phyloP scores from a whole-genome alignment of 35 echinoderm and acorn worm genomes.

The Amphiura filiformis region DNA sequence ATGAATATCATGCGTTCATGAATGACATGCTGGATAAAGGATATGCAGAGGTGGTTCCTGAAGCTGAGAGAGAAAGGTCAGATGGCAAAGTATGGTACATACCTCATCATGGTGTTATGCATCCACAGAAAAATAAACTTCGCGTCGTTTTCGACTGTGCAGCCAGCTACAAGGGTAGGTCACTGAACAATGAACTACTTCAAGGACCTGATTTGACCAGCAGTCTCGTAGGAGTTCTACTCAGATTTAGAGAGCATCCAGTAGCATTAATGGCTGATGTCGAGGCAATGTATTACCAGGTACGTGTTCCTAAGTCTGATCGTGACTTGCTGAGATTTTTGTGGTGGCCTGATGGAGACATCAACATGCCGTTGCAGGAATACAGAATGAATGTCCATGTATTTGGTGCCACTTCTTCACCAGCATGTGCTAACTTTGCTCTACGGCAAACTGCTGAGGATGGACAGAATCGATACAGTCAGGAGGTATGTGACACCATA shows the following conservation, averaged over 20 bases:
- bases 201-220: slow-evolving; percentile 62
- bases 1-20: slow-evolving; percentile 30
- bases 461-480: background rate
- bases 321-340: slow-evolving; percentile 27
- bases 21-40: slow-evolving; percentile 34
- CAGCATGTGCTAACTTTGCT: slow-evolving; percentile 37
- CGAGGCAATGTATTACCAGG: slow-evolving; percentile 68
- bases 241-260: slow-evolving; percentile 29
- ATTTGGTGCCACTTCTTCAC: slow-evolving; percentile 33
- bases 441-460: slow-evolving; percentile 51
- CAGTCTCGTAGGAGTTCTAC: slow-evolving; percentile 43
- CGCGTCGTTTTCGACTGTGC: slow-evolving; percentile 71
- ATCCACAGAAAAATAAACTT: slow-evolving; percentile 54
- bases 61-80: background rate
- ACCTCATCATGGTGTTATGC: slow-evolving; percentile 52
- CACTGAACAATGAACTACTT: slow-evolving; percentile 45
- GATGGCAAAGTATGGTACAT: slow-evolving; percentile 59
- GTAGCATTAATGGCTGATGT: slow-evolving; percentile 55
- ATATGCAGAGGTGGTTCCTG: slow-evolving; percentile 40
- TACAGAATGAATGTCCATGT: slow-evolving; percentile 49
- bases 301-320: background rate
- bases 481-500: slow-evolving; percentile 39
- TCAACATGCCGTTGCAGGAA: background rate
- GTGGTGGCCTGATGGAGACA: slow-evolving; percentile 34
- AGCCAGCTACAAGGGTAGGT: slow-evolving; percentile 42